Evolutionary conservation across 2,113 vertebrate genomes (phyloP).

Genomic region (Oenanthe melanoleuca): DNA sequence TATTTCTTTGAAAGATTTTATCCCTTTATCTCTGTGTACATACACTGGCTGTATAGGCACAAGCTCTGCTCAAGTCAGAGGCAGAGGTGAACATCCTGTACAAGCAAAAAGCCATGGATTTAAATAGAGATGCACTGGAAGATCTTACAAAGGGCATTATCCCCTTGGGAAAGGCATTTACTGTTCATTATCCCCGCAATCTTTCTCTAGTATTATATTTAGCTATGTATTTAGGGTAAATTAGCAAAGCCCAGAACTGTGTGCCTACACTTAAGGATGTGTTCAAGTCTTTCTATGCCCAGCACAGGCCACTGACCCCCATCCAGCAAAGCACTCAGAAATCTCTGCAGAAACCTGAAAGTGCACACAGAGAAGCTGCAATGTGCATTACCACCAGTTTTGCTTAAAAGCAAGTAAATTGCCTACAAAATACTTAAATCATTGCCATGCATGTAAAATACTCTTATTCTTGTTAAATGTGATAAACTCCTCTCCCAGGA

Average conservation of each 20-base stretch:
- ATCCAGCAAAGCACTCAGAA: background rate
- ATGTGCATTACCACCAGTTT: background rate
- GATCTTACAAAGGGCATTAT: background rate
- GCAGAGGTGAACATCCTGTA: background rate
- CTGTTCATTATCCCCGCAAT: background rate
- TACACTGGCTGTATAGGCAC: background rate
- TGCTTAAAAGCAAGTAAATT: constrained; percentile 25
- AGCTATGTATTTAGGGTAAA: background rate
- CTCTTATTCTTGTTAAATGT: background rate
- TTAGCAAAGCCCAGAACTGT: background rate
- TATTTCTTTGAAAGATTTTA: background rate
- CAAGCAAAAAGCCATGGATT: background rate
- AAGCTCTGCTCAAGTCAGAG: background rate
- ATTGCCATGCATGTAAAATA: background rate
- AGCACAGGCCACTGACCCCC: background rate
- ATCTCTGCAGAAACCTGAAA: background rate
- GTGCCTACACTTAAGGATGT: background rate
- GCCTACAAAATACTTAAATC: background rate
- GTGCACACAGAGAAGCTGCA: background rate
- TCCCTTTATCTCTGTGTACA: background rate
- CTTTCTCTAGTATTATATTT: background rate
- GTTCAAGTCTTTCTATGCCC: background rate
- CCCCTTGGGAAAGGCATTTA: background rate
- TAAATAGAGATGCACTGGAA: background rate
- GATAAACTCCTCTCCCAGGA: background rate